A percentile compares a stretch with the other conserved stretches of the same genome.
Evolutionary conservation across 2,888 invertebrate species (phyloP).

Genomic region (Argyra leucocephala): DNA sequence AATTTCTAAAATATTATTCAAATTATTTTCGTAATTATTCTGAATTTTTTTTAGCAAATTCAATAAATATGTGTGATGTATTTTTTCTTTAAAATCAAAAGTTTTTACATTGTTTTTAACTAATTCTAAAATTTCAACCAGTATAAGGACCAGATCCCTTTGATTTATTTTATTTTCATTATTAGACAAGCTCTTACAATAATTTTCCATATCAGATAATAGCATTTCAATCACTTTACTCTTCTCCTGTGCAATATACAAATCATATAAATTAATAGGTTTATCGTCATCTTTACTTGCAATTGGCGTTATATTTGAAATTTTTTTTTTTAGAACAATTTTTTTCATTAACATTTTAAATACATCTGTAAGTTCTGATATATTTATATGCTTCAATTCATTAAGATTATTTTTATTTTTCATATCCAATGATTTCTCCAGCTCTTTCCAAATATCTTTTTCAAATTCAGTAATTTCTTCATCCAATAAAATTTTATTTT

Average conservation of each 20-base stretch:
- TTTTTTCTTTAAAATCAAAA: not conserved
- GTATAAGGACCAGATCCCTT: conserved; percentile 10
- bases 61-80: not conserved
- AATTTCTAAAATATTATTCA: conserved; percentile 18
- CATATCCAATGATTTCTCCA: not conserved
- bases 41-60: conserved; percentile 14
- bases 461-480: not conserved
- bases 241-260: conserved; percentile 27
- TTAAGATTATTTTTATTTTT: not conserved
- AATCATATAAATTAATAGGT: not conserved
- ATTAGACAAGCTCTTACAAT: not conserved
- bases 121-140: conserved; percentile 17
- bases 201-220: not conserved
- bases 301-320: not conserved
- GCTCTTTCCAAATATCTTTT: not conserved
- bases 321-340: not conserved
- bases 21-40: conserved; percentile 15
- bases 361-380: not conserved
- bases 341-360: not conserved
- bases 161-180: not conserved
- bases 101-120: not conserved
- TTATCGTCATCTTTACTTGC: not conserved
- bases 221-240: conserved; percentile 15
- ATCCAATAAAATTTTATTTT: conserved; percentile 18
- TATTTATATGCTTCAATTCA: not conserved